A percentile compares a stretch with the other conserved stretches of the same genome.
These are phyloP conservation scores for Empidonax alnorum DNA, from an alignment of 2,113 vertebrate species.

Conservation along the genomic window DNA sequence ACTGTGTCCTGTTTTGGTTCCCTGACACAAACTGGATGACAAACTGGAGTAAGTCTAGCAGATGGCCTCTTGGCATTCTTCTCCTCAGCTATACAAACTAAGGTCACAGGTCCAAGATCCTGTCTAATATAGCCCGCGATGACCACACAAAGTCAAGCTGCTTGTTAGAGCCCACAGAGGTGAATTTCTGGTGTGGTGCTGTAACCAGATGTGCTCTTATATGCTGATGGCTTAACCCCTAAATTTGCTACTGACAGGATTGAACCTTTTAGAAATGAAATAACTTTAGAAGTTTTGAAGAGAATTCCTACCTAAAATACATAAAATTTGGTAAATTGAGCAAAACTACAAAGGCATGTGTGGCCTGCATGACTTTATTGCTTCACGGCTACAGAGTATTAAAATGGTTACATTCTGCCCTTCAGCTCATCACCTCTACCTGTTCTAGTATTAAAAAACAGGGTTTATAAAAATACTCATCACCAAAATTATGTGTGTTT, in stretches of 20 bases:
- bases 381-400: not conserved
- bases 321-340: not conserved
- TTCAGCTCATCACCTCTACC: not conserved
- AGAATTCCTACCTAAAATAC: not conserved
- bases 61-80: not conserved
- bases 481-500: not conserved
- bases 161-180: not conserved
- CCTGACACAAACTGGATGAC: not conserved
- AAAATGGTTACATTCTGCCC: not conserved
- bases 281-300: not conserved
- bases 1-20: not conserved
- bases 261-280: not conserved
- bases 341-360: not conserved
- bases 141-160: not conserved
- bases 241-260: not conserved
- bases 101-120: not conserved
- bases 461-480: not conserved
- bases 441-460: not conserved
- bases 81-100: not conserved
- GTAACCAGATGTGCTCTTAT: not conserved
- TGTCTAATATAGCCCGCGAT: not conserved
- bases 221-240: not conserved
- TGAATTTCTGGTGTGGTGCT: not conserved
- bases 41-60: not conserved
- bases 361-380: not conserved